Conservation (phyloP, 1,140 invertebrate species). For the Listronotus oregonensis region DNA sequence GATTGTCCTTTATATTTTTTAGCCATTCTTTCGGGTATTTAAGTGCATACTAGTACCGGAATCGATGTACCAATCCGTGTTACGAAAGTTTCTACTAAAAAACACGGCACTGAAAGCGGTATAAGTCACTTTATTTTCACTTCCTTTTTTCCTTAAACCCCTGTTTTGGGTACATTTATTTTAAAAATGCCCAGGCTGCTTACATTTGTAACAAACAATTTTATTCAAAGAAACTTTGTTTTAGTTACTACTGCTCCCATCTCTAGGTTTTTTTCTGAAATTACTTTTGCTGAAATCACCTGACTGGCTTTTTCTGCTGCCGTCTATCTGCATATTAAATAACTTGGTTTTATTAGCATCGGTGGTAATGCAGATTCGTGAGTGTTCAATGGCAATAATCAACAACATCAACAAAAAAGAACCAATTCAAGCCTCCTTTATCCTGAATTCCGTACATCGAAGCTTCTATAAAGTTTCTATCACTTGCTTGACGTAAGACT, state of each 20-base stretch:
- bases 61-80: slow-evolving; percentile 44
- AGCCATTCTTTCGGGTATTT: slow-evolving; percentile 37
- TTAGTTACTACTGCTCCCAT: too few species aligned
- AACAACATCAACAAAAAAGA: slow-evolving; percentile 46
- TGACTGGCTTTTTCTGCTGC: too few species aligned
- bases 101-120: slow-evolving; percentile 16
- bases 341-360: slow-evolving; percentile 37
- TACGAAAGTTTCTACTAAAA: slow-evolving; percentile 32
- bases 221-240: too few species aligned
- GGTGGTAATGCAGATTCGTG: slow-evolving; percentile 28
- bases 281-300: too few species aligned
- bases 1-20: too few species aligned
- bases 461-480: slow-evolving; percentile 38
- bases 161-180: too few species aligned
- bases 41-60: slow-evolving; percentile 41
- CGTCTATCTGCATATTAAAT: slow-evolving; percentile 24
- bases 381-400: slow-evolving; percentile 33
- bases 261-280: too few species aligned
- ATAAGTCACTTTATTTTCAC: too few species aligned
- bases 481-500: slow-evolving; percentile 37
- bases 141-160: too few species aligned
- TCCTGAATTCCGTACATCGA: slow-evolving; percentile 38
- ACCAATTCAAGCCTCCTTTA: slow-evolving; percentile 34
- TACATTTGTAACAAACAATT: too few species aligned
- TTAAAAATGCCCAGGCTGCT: too few species aligned